These are phyloP conservation scores for Actinia tenebrosa DNA, from an alignment of 64 coral and sea anemone species.

Conservation along the genomic window DNA sequence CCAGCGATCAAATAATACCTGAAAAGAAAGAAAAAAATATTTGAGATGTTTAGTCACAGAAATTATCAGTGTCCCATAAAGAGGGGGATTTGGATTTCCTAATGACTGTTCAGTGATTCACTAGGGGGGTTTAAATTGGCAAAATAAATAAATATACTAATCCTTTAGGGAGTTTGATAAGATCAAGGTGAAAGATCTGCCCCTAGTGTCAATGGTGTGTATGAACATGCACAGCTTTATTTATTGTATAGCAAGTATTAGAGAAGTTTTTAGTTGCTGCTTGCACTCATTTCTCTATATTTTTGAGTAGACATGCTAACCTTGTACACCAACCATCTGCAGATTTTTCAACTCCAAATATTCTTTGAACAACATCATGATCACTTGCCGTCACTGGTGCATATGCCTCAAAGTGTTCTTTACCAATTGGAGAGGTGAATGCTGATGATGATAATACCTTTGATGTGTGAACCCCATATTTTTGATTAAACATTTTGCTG, in stretches of 20 bases:
- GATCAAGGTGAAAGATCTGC: too few species aligned
- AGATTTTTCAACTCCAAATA: conserved; percentile 22
- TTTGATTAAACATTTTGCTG: conserved; percentile 54
- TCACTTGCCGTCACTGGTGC: conserved; percentile 55
- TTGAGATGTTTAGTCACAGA: not conserved
- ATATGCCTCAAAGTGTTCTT: conserved; percentile 72
- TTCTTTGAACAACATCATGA: conserved; percentile 34
- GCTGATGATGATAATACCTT: conserved; percentile 33
- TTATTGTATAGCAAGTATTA: too few species aligned
- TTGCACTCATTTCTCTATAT: not conserved
- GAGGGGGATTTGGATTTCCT: too few species aligned
- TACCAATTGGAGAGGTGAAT: conserved; percentile 80
- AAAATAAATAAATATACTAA: too few species aligned
- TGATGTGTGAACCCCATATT: conserved; percentile 71
- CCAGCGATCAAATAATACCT: conserved; percentile 86
- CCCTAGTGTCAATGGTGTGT: too few species aligned
- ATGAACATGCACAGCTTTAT: too few species aligned
- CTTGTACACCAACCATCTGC: conserved; percentile 62
- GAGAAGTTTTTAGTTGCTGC: too few species aligned
- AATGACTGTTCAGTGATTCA: too few species aligned
- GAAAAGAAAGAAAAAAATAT: not conserved
- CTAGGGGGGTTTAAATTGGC: too few species aligned
- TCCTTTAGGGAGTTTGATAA: too few species aligned
- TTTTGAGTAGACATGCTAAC: conserved; percentile 12
- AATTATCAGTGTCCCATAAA: not conserved